phyloP scores from a whole-genome alignment of 2,797 vertebrate genomes.

The Aythya fuligula region DNA sequence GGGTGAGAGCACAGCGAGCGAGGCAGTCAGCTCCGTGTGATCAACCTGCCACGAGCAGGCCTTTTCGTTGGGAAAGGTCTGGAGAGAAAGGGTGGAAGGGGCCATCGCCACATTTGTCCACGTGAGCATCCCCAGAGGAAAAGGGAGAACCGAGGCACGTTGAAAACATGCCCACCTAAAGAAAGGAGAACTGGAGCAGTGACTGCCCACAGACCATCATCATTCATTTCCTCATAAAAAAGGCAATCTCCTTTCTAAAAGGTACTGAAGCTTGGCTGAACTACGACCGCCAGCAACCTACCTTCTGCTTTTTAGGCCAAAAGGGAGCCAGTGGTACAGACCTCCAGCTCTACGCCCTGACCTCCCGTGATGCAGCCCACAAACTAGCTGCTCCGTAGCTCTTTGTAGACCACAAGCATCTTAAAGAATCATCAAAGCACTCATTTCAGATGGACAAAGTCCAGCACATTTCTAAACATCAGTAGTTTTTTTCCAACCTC shows the following conservation, averaged over 20 bases:
- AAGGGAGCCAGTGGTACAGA: not conserved
- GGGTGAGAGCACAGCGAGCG: not conserved
- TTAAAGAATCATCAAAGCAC: not conserved
- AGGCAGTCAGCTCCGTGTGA: not conserved
- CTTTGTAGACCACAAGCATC: not conserved
- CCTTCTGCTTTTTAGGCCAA: not conserved
- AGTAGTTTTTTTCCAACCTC: not conserved
- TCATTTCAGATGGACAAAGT: not conserved
- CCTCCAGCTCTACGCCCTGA: not conserved
- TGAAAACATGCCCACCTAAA: not conserved
- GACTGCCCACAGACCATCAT: not conserved
- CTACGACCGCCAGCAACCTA: not conserved
- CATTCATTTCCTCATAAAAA: not conserved
- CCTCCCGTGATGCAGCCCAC: not conserved
- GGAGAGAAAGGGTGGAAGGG: not conserved
- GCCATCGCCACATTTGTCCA: not conserved
- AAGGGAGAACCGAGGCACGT: not conserved
- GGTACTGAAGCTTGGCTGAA: not conserved
- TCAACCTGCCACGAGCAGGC: not conserved
- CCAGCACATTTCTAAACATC: not conserved
- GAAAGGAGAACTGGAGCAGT: not conserved
- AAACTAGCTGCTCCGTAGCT: not conserved
- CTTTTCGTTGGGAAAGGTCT: not conserved
- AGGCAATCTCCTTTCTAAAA: not conserved
- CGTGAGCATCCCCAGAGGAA: fast-evolving